These are phyloP conservation scores for Cancer borealis DNA, from an alignment of 2,888 invertebrate genomes.

Conservation along the genomic window DNA sequence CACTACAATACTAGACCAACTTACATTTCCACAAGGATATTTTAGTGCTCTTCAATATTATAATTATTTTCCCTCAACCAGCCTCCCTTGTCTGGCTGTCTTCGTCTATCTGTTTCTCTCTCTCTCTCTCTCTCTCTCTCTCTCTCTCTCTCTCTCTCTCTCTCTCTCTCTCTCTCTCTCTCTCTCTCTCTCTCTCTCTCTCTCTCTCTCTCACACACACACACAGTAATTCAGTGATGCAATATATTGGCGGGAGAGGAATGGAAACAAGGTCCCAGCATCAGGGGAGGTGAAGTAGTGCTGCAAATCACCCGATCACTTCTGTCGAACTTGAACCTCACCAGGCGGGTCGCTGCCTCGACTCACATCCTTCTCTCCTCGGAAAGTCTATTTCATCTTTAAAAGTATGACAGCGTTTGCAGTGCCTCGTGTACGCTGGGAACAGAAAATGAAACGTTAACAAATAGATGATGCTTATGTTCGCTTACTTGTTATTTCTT, in stretches of 20 bases:
- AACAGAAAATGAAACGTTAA: neutral
- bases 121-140: slow-evolving; percentile 20
- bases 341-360: neutral
- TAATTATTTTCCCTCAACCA: too few relatives aligned
- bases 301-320: slow-evolving; percentile 20
- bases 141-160: slow-evolving; percentile 20
- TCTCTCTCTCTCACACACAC: slow-evolving; percentile 12
- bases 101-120: neutral
- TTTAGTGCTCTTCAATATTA: too few relatives aligned
- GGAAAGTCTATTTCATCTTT: neutral
- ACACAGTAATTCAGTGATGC: slow-evolving; percentile 15
- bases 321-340: neutral
- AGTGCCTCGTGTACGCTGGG: neutral
- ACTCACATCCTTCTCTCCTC: neutral
- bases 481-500: too few relatives aligned
- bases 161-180: slow-evolving; percentile 20
- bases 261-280: neutral
- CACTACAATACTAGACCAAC: neutral
- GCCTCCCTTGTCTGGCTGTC: too few relatives aligned
- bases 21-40: too few relatives aligned
- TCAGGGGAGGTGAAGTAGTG: neutral
- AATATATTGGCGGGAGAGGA: neutral
- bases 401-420: neutral
- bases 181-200: slow-evolving; percentile 20
- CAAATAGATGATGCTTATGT: too few relatives aligned